phyloP scores from a whole-genome alignment of 2,113 vertebrate genomes.

The Entosphenus tridentatus region DNA sequence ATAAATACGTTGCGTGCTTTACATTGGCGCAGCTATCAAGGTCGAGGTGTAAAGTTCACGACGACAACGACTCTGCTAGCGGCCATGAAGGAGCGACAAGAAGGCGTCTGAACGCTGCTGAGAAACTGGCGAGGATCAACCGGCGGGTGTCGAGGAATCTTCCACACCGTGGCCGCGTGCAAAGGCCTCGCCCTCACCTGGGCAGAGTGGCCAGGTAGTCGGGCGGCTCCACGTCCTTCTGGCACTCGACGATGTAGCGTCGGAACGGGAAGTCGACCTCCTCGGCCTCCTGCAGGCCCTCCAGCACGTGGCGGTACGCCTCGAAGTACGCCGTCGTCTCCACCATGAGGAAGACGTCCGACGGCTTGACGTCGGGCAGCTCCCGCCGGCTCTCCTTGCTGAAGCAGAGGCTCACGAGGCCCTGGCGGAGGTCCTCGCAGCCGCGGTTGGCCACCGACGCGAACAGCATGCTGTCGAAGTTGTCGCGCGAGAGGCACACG shows the following conservation, averaged over 20 bases:
- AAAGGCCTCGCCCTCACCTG: no score
- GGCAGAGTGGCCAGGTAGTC: constrained; percentile 10
- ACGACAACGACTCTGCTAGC: no score
- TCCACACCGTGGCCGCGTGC: no score
- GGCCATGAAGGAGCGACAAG: no score
- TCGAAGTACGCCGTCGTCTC: constrained; percentile 18
- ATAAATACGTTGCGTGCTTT: no score
- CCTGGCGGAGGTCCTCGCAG: constrained; percentile 23
- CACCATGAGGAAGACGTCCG: constrained; percentile 30
- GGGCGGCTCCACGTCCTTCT: constrained; percentile 9
- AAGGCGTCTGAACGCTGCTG: no score
- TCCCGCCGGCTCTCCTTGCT: constrained; percentile 31
- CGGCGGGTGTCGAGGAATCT: no score
- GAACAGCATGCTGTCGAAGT: constrained; percentile 62
- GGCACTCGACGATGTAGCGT: constrained; percentile 15
- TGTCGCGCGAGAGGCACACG: constrained; percentile 61
- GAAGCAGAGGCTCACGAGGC: constrained; percentile 44
- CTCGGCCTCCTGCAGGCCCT: constrained; percentile 15
- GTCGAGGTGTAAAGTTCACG: no score
- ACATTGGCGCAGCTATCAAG: no score
- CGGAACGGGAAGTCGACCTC: constrained; percentile 13
- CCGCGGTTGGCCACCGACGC: constrained; percentile 53
- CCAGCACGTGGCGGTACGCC: constrained; percentile 17
- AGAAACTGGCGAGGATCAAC: no score
- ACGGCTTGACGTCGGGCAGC: constrained; percentile 27